A percentile compares a stretch with the other conserved stretches of the same genome.
These are phyloP conservation scores for Actias luna DNA, from an alignment of 2,888 invertebrate genomes.

Conservation along the genomic window DNA sequence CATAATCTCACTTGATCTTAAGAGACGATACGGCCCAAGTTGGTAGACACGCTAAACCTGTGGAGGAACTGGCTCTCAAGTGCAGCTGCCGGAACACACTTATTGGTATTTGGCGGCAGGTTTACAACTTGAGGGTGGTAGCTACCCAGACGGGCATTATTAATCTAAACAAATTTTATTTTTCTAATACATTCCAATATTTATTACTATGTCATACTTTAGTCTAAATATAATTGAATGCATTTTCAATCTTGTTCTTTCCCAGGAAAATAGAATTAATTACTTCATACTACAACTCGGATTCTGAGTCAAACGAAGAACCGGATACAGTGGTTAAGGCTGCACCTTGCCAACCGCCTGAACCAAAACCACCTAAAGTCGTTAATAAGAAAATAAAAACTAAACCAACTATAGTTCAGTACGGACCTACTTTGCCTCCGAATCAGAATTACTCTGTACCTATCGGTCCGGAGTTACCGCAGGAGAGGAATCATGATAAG, in stretches of 20 bases:
- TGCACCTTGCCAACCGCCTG: slow-evolving; percentile 29
- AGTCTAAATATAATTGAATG: neutral
- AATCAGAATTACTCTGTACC: slow-evolving; percentile 59
- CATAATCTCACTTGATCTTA: no score
- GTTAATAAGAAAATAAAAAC: slow-evolving; percentile 52
- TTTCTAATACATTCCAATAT: no score
- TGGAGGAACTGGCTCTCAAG: no score
- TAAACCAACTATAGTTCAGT: slow-evolving; percentile 46
- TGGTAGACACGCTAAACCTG: no score
- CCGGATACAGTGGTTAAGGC: slow-evolving; percentile 45
- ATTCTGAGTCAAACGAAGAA: slow-evolving; percentile 79
- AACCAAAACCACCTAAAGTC: slow-evolving; percentile 29
- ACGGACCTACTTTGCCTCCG: slow-evolving; percentile 62
- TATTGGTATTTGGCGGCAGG: no score
- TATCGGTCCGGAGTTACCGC: slow-evolving; percentile 70
- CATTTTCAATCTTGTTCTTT: slow-evolving; percentile 17
- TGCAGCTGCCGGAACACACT: no score
- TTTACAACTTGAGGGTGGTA: no score
- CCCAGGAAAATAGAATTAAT: slow-evolving; percentile 82
- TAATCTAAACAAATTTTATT: no score
- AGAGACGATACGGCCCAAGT: no score
- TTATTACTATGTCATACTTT: no score
- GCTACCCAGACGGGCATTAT: no score
- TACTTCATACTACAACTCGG: slow-evolving; percentile 79
- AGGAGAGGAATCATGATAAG: slow-evolving; percentile 34